Conservation (phyloP, 2,888 invertebrate genomes). For the Callosobruchus maculatus region DNA sequence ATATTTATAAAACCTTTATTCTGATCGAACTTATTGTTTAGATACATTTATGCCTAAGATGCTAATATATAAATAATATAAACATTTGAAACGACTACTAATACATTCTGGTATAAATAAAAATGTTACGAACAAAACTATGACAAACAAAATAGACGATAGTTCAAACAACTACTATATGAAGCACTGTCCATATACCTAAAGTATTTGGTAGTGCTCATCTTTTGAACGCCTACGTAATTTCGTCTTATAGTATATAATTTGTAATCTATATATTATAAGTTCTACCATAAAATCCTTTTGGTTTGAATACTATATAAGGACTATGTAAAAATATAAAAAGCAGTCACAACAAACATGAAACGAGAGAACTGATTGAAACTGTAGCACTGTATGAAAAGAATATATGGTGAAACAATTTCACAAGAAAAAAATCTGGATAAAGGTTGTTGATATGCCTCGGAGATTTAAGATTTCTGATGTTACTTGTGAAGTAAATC, state of each 20-base stretch:
- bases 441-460: neutral
- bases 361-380: neutral
- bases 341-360: neutral
- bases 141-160: constrained; percentile 3
- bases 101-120: constrained; percentile 3
- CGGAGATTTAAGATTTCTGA: too few species aligned
- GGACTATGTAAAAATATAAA: neutral
- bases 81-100: constrained; percentile 23
- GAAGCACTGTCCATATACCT: constrained; percentile 26
- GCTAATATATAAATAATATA: constrained; percentile 26
- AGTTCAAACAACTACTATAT: constrained; percentile 8
- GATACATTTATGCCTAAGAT: constrained; percentile 25
- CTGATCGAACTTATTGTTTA: constrained; percentile 16
- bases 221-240: constrained; percentile 23
- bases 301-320: neutral
- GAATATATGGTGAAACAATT: neutral
- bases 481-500: too few species aligned
- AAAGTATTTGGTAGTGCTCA: constrained; percentile 27
- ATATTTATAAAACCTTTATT: constrained; percentile 21
- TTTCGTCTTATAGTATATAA: constrained; percentile 37
- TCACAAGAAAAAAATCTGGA: neutral
- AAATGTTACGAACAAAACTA: constrained; percentile 10
- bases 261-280: constrained; percentile 35
- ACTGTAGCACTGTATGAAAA: neutral
- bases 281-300: constrained; percentile 22